These are phyloP conservation scores for Halyomorpha halys DNA, from an alignment of 1,140 invertebrate species.

Conservation along the genomic window DNA sequence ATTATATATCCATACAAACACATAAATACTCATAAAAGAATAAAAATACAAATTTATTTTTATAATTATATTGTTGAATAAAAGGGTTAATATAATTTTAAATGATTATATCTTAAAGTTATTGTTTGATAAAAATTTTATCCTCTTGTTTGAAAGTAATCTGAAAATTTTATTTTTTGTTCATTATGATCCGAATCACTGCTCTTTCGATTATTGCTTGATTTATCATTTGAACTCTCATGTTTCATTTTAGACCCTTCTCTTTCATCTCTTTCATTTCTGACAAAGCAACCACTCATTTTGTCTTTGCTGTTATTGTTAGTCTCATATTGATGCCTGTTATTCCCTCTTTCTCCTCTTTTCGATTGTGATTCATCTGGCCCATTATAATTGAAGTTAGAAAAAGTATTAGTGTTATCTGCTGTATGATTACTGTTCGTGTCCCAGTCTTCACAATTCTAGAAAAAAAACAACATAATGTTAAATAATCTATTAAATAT, in stretches of 20 bases:
- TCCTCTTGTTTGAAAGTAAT: conserved; percentile 11
- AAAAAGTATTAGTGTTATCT: background rate
- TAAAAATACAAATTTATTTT: too few species aligned
- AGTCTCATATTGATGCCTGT: background rate
- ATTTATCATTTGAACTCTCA: background rate
- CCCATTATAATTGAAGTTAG: background rate
- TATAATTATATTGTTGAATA: too few species aligned
- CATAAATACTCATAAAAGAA: too few species aligned
- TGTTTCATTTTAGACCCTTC: background rate
- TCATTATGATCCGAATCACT: background rate
- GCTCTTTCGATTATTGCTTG: background rate
- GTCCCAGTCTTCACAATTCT: conserved; percentile 17
- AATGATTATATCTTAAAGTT: too few species aligned
- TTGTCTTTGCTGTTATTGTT: too few species aligned
- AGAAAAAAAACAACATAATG: too few species aligned
- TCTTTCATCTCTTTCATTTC: too few species aligned
- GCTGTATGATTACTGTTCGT: background rate
- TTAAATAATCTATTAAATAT: too few species aligned
- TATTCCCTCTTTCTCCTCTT: background rate
- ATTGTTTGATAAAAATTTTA: background rate
- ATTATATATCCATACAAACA: too few species aligned
- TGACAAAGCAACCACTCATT: too few species aligned
- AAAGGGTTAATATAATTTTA: too few species aligned
- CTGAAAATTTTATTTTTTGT: background rate
- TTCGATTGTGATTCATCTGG: background rate